Percentiles rank a stretch among this genome's conserved stretches.
Evolutionary conservation across 2,888 invertebrate genomes (phyloP).

Genomic region (Galerucella nymphaeae): DNA sequence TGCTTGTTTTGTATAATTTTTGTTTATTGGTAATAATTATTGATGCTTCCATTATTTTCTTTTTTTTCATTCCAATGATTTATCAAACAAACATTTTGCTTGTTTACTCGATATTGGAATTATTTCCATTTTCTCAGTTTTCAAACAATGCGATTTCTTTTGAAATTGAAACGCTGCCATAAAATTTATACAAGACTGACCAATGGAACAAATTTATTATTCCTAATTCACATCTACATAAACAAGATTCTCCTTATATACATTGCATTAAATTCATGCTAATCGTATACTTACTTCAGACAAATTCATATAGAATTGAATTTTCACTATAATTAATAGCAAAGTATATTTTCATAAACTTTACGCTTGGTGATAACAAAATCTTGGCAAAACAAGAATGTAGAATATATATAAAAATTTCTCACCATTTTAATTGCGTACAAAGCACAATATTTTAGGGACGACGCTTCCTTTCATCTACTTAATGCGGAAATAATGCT

Average conservation of each 20-base stretch:
- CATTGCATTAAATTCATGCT: not conserved
- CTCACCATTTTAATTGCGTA: slow-evolving; percentile 9
- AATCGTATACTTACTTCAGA: not conserved
- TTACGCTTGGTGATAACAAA: not conserved
- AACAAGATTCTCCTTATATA: not conserved
- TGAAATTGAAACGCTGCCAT: too few species aligned
- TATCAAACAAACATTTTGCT: too few species aligned
- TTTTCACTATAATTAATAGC: slow-evolving; percentile 7
- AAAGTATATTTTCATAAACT: slow-evolving; percentile 6
- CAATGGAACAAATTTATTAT: too few species aligned
- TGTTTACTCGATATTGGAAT: too few species aligned
- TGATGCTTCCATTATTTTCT: too few species aligned
- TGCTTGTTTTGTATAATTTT: too few species aligned
- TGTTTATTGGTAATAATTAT: too few species aligned
- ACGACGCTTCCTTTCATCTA: slow-evolving; percentile 29
- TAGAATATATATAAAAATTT: slow-evolving; percentile 9
- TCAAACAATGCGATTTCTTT: too few species aligned
- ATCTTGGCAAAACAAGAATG: slow-evolving; percentile 6
- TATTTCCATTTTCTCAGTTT: too few species aligned
- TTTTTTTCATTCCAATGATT: too few species aligned
- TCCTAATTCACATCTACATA: too few species aligned
- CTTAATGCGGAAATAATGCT: slow-evolving; percentile 37
- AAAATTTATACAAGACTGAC: too few species aligned
- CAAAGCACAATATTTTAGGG: slow-evolving; percentile 20
- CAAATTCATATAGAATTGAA: not conserved